phyloP scores from a whole-genome alignment of 2,888 invertebrate genomes.

The Apodemia hepburni region DNA sequence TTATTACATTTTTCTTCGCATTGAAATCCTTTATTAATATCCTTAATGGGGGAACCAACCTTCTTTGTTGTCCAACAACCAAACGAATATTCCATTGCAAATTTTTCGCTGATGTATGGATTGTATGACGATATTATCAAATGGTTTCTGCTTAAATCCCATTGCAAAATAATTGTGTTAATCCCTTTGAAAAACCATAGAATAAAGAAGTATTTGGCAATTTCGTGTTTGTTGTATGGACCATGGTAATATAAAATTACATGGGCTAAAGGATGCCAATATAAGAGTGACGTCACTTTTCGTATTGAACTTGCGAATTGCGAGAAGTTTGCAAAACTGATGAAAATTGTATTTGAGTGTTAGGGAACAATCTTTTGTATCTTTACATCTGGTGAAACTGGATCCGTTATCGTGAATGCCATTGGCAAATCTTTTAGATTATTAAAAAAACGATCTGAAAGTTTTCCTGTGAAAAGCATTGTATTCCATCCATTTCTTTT shows the following conservation, averaged over 20 bases:
- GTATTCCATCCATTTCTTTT: constrained; percentile 55
- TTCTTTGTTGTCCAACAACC: constrained; percentile 55
- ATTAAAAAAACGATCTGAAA: constrained; percentile 47
- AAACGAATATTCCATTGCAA: constrained; percentile 39
- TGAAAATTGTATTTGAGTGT: constrained; percentile 46
- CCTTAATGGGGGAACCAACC: constrained; percentile 44
- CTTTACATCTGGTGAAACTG: constrained; percentile 41
- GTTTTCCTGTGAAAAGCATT: constrained; percentile 47
- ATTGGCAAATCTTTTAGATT: constrained; percentile 39
- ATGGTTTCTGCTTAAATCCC: constrained; percentile 38
- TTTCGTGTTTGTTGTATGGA: constrained; percentile 31
- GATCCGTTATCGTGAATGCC: constrained; percentile 42
- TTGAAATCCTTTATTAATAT: constrained; percentile 43
- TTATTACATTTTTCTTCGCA: constrained; percentile 54
- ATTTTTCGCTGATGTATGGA: constrained; percentile 47
- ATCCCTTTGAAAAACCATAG: constrained; percentile 55
- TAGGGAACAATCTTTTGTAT: constrained; percentile 47
- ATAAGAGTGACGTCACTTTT: constrained; percentile 41
- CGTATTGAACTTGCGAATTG: constrained; percentile 49
- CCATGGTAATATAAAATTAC: constrained; percentile 50
- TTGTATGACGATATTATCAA: constrained; percentile 44
- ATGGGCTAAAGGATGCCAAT: constrained; percentile 57
- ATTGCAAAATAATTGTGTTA: constrained; percentile 49
- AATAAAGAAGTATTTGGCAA: constrained; percentile 52
- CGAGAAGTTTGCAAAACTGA: constrained; percentile 42